Percentiles rank a stretch among this genome's conserved stretches.
Conservation (phyloP, 2,113 vertebrate species). For the Phylloscopus trochiloides region DNA sequence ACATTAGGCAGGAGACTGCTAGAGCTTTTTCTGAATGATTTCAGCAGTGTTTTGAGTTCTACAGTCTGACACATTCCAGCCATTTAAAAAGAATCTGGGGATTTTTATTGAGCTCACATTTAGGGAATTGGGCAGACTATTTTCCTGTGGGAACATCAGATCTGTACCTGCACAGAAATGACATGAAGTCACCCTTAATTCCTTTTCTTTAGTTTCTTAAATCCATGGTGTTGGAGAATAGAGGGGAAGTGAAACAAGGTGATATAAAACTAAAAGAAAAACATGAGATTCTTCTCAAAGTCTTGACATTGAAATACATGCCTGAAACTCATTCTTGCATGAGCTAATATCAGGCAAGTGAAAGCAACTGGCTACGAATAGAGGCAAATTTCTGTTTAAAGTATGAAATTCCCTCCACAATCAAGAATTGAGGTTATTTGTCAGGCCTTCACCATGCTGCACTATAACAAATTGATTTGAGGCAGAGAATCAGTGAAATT, state of each 20-base stretch:
- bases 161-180: not conserved
- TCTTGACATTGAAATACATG: conserved; percentile 7
- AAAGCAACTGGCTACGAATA: conserved; percentile 10
- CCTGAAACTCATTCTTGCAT: conserved; percentile 38
- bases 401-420: not conserved
- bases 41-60: conserved; percentile 40
- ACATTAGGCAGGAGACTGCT: not conserved
- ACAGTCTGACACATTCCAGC: conserved; percentile 41
- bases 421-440: not conserved
- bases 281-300: not conserved
- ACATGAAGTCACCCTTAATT: not conserved
- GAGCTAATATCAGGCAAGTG: conserved; percentile 29
- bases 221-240: not conserved
- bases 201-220: conserved; percentile 4
- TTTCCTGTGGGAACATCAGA: conserved; percentile 11
- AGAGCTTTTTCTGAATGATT: not conserved
- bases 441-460: not conserved
- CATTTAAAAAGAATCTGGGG: conserved; percentile 43
- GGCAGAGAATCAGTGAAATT: not conserved
- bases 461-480: not conserved
- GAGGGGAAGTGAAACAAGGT: not conserved
- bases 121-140: not conserved
- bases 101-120: not conserved
- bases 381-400: conserved; percentile 6
- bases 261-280: conserved; percentile 2